Percentiles rank a stretch among this genome's conserved stretches.
These are phyloP conservation scores for Mus minutoides DNA, from an alignment of 2,797 vertebrate species.

Conservation along the genomic window DNA sequence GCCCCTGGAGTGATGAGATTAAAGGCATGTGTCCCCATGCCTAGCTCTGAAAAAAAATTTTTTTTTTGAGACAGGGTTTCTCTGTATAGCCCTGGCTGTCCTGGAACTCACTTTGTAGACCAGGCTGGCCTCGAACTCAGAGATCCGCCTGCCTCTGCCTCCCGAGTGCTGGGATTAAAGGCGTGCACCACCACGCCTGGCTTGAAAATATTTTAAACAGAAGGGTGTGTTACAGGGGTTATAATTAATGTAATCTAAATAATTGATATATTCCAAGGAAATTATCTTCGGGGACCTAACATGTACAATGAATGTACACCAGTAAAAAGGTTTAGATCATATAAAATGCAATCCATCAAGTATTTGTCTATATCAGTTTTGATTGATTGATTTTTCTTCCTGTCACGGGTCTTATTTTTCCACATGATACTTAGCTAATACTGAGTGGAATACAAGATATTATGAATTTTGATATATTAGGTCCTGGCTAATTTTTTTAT, in stretches of 20 bases:
- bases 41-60: slow-evolving; percentile 33
- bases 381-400: not conserved
- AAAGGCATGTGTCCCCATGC: not conserved
- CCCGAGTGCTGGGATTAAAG: not conserved
- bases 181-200: not conserved
- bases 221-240: not conserved
- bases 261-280: not conserved
- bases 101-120: no score
- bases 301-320: not conserved
- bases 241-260: not conserved
- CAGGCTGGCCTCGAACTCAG: no score
- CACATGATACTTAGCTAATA: not conserved
- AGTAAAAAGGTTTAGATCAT: not conserved
- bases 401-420: not conserved
- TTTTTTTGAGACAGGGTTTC: no score
- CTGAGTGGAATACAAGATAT: not conserved
- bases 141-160: no score
- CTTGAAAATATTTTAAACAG: slow-evolving; percentile 18
- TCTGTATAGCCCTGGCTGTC: no score
- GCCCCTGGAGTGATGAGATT: not conserved
- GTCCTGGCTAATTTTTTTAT: not conserved
- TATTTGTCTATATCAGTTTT: not conserved
- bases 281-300: not conserved
- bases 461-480: not conserved
- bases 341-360: not conserved